phyloP scores from a whole-genome alignment of 2,797 vertebrate species.

The Gallirallus australis region DNA sequence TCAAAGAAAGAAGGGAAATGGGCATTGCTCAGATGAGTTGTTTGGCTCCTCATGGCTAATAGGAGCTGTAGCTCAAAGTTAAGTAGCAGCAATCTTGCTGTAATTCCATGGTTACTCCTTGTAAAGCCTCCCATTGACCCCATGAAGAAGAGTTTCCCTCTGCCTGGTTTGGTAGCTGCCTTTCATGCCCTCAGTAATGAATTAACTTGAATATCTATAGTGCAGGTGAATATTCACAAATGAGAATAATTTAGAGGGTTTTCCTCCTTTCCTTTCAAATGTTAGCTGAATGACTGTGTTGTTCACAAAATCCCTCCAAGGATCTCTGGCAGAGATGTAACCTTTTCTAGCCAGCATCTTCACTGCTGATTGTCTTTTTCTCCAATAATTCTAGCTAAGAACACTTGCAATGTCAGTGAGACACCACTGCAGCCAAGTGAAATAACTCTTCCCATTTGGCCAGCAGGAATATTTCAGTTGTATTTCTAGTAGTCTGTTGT shows the following conservation, averaged over 20 bases:
- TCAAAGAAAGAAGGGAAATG: neutral
- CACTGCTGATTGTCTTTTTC: neutral
- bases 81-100: neutral
- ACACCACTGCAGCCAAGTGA: neutral
- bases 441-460: constrained; percentile 40
- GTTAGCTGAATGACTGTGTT: neutral
- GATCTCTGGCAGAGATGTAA: neutral
- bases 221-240: neutral
- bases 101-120: neutral
- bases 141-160: neutral
- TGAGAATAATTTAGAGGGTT: neutral
- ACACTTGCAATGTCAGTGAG: neutral
- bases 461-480: neutral
- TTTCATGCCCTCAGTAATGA: neutral
- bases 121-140: fast-evolving
- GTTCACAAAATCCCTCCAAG: neutral
- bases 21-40: neutral
- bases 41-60: neutral
- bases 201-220: neutral
- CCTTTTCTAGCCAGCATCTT: neutral
- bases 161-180: neutral
- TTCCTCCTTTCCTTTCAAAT: neutral
- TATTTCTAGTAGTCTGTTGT: neutral
- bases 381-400: neutral
- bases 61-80: neutral